These are phyloP conservation scores for Oncorhynchus clarkii DNA, from an alignment of 2,113 vertebrate species.

Conservation along the genomic window DNA sequence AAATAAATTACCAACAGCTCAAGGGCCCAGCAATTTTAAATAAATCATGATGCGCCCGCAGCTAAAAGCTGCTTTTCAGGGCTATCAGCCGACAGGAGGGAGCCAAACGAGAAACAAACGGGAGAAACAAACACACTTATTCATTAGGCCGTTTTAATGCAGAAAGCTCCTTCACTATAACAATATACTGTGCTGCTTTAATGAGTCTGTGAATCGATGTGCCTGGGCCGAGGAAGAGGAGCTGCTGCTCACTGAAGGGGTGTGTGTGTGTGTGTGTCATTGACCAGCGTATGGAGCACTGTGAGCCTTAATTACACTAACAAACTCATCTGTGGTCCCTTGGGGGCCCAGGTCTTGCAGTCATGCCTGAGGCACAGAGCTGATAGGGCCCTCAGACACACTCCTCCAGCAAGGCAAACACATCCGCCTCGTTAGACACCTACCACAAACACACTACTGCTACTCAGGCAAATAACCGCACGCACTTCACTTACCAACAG, in stretches of 20 bases:
- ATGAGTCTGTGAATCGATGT: slow-evolving; percentile 75
- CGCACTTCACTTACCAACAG: slow-evolving; percentile 1
- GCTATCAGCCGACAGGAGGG: slow-evolving; percentile 63
- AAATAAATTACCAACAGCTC: slow-evolving; percentile 72
- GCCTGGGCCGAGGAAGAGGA: slow-evolving; percentile 55
- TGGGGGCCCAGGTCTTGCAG: slow-evolving; percentile 67
- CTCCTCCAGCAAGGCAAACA: slow-evolving; percentile 64
- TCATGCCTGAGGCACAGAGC: slow-evolving; percentile 70
- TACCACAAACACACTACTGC: slow-evolving; percentile 30
- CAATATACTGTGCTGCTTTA: slow-evolving; percentile 68
- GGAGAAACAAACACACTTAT: slow-evolving; percentile 30
- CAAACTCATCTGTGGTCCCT: slow-evolving; percentile 72
- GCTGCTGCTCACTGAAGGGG: slow-evolving; percentile 48
- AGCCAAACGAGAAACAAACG: slow-evolving; percentile 46
- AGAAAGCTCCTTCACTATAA: slow-evolving; percentile 64
- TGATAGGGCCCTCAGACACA: slow-evolving; percentile 73
- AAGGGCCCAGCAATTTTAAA: slow-evolving; percentile 74
- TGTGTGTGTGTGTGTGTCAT: neutral
- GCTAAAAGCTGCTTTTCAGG: slow-evolving; percentile 72
- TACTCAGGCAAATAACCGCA: slow-evolving; percentile 6
- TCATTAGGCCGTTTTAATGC: slow-evolving; percentile 66
- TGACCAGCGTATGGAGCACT: slow-evolving; percentile 24
- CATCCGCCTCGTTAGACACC: slow-evolving; percentile 65
- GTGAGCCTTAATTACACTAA: slow-evolving; percentile 75
- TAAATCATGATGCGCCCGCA: slow-evolving; percentile 78